Conservation (phyloP, 2,113 vertebrate species). For the Scomber colias region DNA sequence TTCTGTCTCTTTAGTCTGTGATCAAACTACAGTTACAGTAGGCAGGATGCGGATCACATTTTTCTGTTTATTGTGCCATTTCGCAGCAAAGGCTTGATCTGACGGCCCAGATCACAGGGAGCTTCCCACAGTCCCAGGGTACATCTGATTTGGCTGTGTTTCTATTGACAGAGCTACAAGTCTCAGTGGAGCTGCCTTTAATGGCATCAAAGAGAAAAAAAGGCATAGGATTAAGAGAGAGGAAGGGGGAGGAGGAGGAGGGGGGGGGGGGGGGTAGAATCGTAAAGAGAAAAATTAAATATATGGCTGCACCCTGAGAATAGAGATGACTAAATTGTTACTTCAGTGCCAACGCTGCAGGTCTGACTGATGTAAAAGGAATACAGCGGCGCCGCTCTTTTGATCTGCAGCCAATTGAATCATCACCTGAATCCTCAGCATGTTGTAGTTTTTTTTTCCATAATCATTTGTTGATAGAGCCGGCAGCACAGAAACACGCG, state of each 20-base stretch:
- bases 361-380: conserved; percentile 11
- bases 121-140: conserved; percentile 19
- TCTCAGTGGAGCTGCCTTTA: conserved; percentile 44
- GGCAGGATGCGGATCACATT: neutral
- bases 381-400: conserved; percentile 23
- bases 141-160: conserved; percentile 45
- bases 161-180: conserved; percentile 47
- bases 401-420: conserved; percentile 42
- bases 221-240: conserved; percentile 20
- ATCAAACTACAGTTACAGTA: conserved; percentile 29
- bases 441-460: conserved; percentile 6
- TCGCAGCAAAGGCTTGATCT: conserved; percentile 35
- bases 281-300: conserved; percentile 37
- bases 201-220: conserved; percentile 52
- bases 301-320: conserved; percentile 11
- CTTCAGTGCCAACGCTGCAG: conserved; percentile 22
- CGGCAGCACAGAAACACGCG: neutral
- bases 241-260: conserved; percentile 14
- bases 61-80: conserved; percentile 28
- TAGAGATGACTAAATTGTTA: conserved; percentile 19
- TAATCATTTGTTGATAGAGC: conserved; percentile 4
- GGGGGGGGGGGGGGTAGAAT: conserved; percentile 15
- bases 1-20: conserved; percentile 13
- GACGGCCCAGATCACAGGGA: conserved; percentile 36
- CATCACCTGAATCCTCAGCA: conserved; percentile 32